Conservation (phyloP, 2,113 vertebrate genomes). For the Lophotis ruficrista region DNA sequence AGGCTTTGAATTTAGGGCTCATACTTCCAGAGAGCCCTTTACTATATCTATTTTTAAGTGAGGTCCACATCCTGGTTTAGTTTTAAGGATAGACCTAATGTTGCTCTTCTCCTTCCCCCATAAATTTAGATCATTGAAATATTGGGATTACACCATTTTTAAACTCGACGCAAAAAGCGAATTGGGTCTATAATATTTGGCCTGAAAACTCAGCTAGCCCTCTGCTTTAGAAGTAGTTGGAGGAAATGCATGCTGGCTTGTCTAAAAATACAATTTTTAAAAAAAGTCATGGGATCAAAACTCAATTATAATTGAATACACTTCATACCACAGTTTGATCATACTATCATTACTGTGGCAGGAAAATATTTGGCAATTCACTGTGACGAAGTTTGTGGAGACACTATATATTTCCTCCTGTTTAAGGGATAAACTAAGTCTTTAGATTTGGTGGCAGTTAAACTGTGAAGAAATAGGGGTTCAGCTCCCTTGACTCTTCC, state of each 20-base stretch:
- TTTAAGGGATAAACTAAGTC: not conserved
- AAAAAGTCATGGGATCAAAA: not conserved
- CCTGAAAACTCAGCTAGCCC: not conserved
- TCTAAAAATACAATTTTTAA: not conserved
- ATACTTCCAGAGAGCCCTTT: not conserved
- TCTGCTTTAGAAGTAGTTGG: not conserved
- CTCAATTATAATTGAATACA: not conserved
- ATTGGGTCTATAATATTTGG: not conserved
- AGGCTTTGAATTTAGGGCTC: not conserved
- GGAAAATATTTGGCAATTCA: not conserved
- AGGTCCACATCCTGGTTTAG: not conserved
- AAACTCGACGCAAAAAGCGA: not conserved
- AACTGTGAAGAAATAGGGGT: not conserved
- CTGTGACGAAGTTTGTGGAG: not conserved
- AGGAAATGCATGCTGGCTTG: not conserved
- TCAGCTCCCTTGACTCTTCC: not conserved
- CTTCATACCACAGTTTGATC: not conserved
- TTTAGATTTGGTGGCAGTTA: conserved; percentile 3
- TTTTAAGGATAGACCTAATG: not conserved
- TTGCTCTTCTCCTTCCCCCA: not conserved
- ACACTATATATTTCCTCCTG: not conserved
- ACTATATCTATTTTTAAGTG: not conserved
- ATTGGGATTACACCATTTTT: not conserved
- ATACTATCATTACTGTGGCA: not conserved
- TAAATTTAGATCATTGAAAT: not conserved